Evolutionary conservation across 1,140 invertebrate species (phyloP), one percentile per base, ranked within the genome.

Genomic region (Thaumetopoea pityocampa): DNA sequence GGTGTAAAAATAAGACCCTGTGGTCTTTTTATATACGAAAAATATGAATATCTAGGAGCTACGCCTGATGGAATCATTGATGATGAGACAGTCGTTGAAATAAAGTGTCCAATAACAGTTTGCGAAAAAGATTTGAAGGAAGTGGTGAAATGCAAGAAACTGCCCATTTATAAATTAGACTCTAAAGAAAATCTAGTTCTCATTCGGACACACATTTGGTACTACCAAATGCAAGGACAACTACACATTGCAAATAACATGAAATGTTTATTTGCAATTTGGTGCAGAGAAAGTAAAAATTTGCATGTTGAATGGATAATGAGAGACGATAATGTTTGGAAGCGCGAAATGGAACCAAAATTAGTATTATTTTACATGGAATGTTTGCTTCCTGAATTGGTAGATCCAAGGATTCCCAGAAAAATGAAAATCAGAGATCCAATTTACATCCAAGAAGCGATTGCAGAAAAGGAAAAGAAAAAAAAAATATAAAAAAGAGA

Each of bases 51-150:
- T 30, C 33, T 87, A 3, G 81, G 53, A 19, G 76, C 70, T 5
- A 58, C 61, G 1, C 81, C 80, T 10, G 80, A 86, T 68, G 80
- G 82, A 9, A 26, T 85, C 1, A 46, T 80, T 14, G 64, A 51
- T 6, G 29, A 67, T 14, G 28, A 46, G 8, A 32, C 6, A 4
- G 27, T 34, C 9, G n/a, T 32, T 2, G 41, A 51, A 51, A 37
- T 37, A 7, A 37, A 37, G 18, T 37, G 35, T 10, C 35, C 35
- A 15, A 37, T 37, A 11, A 37, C 35, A 0, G 35, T 24, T 17
- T 19, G 6, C 7, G 17, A 27, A 10, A 10, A 10, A 5, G 24
- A 24, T 1, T 9, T 37, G 10, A 16, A 27, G 1, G 35, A 37
- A 27, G 35, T 24, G 7, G 18, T 37, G 5, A 18, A 19, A 26